These are phyloP conservation scores for Apodemus speciosus DNA, from an alignment of 2,113 vertebrate genomes.

Conservation along the genomic window DNA sequence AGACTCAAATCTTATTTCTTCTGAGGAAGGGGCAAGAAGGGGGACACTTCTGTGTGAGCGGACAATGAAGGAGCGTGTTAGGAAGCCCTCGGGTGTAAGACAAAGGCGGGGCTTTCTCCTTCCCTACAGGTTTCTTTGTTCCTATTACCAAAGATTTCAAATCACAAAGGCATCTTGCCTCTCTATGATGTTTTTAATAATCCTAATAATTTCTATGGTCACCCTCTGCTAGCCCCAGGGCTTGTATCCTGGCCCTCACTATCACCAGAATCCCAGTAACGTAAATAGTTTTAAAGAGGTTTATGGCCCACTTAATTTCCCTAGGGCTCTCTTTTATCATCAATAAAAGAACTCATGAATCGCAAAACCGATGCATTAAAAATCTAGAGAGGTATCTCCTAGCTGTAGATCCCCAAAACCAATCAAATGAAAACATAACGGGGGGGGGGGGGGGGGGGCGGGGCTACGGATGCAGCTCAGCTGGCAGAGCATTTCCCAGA, in stretches of 20 bases:
- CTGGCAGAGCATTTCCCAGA: background rate
- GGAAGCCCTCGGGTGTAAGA: background rate
- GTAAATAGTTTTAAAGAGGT: background rate
- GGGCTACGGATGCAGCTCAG: background rate
- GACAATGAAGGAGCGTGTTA: background rate
- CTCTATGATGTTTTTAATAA: background rate
- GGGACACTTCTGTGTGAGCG: background rate
- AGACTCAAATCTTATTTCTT: conserved; percentile 47
- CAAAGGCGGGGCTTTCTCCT: background rate
- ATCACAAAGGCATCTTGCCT: background rate
- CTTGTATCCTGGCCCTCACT: background rate
- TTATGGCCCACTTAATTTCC: conserved; percentile 10
- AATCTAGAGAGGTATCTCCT: background rate
- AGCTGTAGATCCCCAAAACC: background rate
- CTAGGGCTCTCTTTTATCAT: conserved; percentile 12
- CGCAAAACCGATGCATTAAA: conserved; percentile 41
- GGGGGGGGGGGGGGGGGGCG: too few species aligned
- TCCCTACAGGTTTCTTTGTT: background rate
- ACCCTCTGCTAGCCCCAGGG: background rate
- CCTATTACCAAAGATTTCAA: background rate
- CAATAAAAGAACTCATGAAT: background rate
- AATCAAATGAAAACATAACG: background rate
- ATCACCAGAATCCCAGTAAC: background rate
- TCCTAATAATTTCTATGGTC: background rate
- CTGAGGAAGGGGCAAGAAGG: conserved; percentile 35